Percentiles rank a stretch among this genome's conserved stretches.
phyloP scores from a whole-genome alignment of 1,140 invertebrate genomes.

The Drosophila pruinosa region DNA sequence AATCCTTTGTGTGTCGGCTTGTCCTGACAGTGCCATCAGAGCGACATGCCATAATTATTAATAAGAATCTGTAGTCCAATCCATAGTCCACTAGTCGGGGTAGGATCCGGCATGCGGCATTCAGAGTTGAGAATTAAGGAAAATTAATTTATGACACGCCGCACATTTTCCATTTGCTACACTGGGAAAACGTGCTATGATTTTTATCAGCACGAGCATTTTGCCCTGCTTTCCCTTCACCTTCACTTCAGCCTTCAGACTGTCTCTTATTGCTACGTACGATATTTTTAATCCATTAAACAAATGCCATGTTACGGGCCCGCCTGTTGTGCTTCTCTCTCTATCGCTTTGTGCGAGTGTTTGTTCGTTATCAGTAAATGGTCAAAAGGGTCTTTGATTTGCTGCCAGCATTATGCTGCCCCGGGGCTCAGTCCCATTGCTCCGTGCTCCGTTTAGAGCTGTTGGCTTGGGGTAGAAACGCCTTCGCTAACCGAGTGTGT shows the following conservation, averaged over 20 bases:
- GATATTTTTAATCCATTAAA: conserved; percentile 81
- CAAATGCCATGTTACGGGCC: conserved; percentile 70
- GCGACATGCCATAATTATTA: conserved; percentile 60
- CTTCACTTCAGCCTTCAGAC: background rate
- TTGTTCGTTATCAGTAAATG: conserved; percentile 67
- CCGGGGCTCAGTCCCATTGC: conserved; percentile 28
- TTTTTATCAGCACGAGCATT: conserved; percentile 57
- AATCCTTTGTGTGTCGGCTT: conserved; percentile 47
- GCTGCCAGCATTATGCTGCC: conserved; percentile 40
- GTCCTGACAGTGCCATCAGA: conserved; percentile 28
- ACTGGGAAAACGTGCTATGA: conserved; percentile 60
- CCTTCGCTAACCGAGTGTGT: conserved; percentile 41
- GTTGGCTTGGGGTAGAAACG: conserved; percentile 58
- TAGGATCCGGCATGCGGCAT: background rate
- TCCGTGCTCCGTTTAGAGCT: background rate
- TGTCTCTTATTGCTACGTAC: conserved; percentile 25
- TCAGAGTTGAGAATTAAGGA: conserved; percentile 59
- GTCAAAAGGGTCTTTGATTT: conserved; percentile 69
- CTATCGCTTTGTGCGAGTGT: conserved; percentile 17
- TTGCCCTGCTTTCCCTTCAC: conserved; percentile 11
- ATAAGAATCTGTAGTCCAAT: conserved; percentile 40
- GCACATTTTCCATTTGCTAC: conserved; percentile 68
- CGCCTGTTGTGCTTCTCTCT: conserved; percentile 17
- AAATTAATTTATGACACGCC: conserved; percentile 78
- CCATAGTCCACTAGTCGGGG: conserved; percentile 32